Percentiles rank a stretch among this genome's conserved stretches.
These are phyloP conservation scores for Geotrupes spiniger DNA, from an alignment of 2,888 invertebrate genomes.

Conservation along the genomic window DNA sequence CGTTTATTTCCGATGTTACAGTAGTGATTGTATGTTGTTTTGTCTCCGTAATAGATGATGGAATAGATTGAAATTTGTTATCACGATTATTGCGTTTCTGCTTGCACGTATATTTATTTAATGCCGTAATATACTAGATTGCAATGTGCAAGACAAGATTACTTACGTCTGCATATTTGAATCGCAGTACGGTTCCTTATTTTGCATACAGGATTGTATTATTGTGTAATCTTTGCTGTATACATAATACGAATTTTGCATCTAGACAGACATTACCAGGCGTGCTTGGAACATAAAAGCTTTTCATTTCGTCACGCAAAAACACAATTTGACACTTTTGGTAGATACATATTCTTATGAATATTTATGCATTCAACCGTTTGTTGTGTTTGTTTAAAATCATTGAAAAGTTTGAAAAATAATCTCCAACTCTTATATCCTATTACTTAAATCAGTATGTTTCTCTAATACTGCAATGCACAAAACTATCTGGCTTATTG, in stretches of 20 bases:
- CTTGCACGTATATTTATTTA: constrained; percentile 2
- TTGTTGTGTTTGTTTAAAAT: no score
- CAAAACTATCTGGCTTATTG: no score
- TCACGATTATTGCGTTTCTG: background rate
- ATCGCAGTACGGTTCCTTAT: constrained; percentile 5
- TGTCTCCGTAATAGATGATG: background rate
- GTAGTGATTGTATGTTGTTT: no score
- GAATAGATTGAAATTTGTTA: constrained; percentile 1
- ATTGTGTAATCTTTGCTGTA: constrained; percentile 1
- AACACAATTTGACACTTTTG: background rate
- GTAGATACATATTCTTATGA: no score
- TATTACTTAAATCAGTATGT: no score
- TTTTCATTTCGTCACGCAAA: background rate
- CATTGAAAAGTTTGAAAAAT: no score
- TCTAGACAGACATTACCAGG: constrained; percentile 1
- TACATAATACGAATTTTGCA: constrained; percentile 5
- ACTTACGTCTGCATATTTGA: constrained; percentile 8
- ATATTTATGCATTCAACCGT: no score
- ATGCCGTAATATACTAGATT: constrained; percentile 3
- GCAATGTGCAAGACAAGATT: constrained; percentile 5
- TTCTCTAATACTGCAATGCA: no score
- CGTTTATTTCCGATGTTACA: no score
- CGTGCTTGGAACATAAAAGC: background rate
- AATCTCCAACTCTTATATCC: no score
- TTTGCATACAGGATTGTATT: constrained; percentile 6